These are phyloP conservation scores for Trissolcus brochymenae DNA, from an alignment of 2,888 invertebrate species.

Conservation along the genomic window DNA sequence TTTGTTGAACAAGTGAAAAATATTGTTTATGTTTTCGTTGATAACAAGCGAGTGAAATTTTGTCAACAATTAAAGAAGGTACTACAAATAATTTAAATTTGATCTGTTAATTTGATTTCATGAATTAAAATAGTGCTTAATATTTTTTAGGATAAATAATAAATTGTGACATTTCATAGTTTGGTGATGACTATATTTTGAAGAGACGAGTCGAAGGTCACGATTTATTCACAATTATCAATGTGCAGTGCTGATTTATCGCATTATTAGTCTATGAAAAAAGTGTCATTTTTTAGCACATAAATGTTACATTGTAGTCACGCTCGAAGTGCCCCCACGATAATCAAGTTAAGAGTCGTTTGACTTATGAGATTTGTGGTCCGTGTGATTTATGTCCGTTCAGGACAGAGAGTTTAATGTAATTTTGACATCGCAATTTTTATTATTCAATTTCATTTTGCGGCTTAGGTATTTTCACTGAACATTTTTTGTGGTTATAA, in stretches of 20 bases:
- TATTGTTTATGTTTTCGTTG: too few species aligned
- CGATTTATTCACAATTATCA: conserved; percentile 37
- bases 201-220: conserved; percentile 43
- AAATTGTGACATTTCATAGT: too few species aligned
- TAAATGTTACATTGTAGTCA: conserved; percentile 22
- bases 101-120: neutral
- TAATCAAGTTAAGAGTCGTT: neutral
- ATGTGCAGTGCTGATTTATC: conserved; percentile 25
- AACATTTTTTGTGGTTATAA: too few species aligned
- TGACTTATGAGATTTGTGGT: conserved; percentile 6
- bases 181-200: neutral
- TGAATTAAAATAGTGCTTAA: neutral
- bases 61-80: too few species aligned
- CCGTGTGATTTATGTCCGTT: conserved; percentile 3
- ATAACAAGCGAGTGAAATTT: too few species aligned
- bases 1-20: too few species aligned
- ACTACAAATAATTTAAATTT: too few species aligned
- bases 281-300: conserved; percentile 23
- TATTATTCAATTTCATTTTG: too few species aligned
- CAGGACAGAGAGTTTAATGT: too few species aligned
- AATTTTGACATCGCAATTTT: too few species aligned
- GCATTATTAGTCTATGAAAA: conserved; percentile 11
- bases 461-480: too few species aligned
- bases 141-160: too few species aligned
- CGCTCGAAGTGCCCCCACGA: neutral